These are phyloP conservation scores for Ecdyonurus torrentis DNA, from an alignment of 2,888 invertebrate species.

Conservation along the genomic window DNA sequence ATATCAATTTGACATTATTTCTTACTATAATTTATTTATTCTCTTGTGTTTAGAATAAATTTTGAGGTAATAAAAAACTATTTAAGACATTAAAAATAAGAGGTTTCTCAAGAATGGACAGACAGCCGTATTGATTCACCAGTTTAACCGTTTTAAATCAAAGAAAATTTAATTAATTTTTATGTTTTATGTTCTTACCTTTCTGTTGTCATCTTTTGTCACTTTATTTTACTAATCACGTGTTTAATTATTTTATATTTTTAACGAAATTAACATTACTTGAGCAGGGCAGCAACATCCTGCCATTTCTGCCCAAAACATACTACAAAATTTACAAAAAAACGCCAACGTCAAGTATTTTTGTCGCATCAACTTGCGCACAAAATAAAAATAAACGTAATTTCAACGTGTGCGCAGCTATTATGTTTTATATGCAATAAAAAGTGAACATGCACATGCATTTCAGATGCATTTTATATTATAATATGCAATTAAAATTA, in stretches of 20 bases:
- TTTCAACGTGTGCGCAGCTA: too few species aligned
- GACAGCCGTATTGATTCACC: neutral
- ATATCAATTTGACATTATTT: too few species aligned
- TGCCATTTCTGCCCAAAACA: neutral
- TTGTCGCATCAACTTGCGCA: neutral
- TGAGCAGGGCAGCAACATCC: neutral
- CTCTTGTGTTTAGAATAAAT: too few species aligned
- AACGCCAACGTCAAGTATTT: neutral
- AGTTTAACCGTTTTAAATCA: neutral
- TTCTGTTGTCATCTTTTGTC: neutral
- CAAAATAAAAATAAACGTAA: too few species aligned
- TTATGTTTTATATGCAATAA: too few species aligned
- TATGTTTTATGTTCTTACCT: neutral
- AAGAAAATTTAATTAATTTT: neutral
- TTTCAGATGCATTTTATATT: too few species aligned
- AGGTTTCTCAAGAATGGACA: neutral
- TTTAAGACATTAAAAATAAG: too few species aligned
- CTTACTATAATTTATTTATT: too few species aligned
- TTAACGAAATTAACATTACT: neutral
- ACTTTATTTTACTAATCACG: neutral
- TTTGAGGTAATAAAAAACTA: too few species aligned
- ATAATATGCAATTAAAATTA: too few species aligned
- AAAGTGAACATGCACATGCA: too few species aligned
- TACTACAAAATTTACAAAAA: neutral
- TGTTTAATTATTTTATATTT: neutral